These are phyloP conservation scores for Eumaeus atala DNA, from an alignment of 1,140 invertebrate species.

Conservation along the genomic window DNA sequence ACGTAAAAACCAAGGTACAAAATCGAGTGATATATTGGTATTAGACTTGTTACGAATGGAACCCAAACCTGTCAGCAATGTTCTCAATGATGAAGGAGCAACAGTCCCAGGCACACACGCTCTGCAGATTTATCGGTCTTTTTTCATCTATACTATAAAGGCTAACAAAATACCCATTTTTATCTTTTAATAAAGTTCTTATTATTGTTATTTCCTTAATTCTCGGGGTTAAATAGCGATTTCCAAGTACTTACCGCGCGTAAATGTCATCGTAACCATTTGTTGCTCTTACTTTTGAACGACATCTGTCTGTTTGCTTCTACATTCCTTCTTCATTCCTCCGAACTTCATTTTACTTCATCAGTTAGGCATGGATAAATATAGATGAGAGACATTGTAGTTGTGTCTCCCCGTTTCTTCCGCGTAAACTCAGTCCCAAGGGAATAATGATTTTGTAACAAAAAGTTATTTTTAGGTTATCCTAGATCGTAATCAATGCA, in stretches of 20 bases:
- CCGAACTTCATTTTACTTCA: background rate
- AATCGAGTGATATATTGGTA: background rate
- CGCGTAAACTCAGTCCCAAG: too few species aligned
- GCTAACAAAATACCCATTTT: background rate
- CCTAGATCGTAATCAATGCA: too few species aligned
- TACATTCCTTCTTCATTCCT: background rate
- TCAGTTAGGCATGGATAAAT: too few species aligned
- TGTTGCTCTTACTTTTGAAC: background rate
- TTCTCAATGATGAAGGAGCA: background rate
- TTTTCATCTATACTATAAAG: background rate
- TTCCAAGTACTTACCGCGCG: too few species aligned
- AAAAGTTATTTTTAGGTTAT: too few species aligned
- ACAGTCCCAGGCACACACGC: background rate
- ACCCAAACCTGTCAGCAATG: background rate
- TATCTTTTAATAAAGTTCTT: background rate
- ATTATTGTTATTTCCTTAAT: background rate
- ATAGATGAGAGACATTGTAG: too few species aligned
- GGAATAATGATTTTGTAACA: too few species aligned
- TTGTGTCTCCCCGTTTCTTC: too few species aligned
- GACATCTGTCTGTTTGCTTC: background rate
- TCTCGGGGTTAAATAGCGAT: background rate
- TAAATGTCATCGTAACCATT: too few species aligned
- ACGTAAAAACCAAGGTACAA: background rate
- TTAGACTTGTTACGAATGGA: background rate
- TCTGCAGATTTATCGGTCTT: background rate